These are phyloP conservation scores for Syrista parreyssii DNA, from an alignment of 2,888 invertebrate species.

Conservation along the genomic window DNA sequence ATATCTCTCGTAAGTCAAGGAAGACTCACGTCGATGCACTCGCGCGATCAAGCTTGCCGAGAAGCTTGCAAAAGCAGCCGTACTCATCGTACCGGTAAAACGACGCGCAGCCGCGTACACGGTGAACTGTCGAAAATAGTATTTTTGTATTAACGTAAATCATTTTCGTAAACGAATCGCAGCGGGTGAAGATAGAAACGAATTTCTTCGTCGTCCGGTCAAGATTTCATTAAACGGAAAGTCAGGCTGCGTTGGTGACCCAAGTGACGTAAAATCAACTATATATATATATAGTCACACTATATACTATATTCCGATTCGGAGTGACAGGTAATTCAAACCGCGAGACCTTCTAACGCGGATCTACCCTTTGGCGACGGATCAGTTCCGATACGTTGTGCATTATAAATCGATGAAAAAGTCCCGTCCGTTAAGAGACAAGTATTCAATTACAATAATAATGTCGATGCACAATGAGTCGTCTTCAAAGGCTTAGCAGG, in stretches of 20 bases:
- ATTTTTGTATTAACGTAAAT: not conserved
- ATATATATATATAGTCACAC: not conserved
- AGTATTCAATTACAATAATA: constrained; percentile 58
- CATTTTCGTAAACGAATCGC: not conserved
- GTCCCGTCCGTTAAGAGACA: constrained; percentile 44
- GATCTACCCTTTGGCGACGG: constrained; percentile 5
- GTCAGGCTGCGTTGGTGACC: not conserved
- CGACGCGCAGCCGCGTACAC: no score
- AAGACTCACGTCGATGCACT: no score
- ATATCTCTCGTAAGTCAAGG: no score
- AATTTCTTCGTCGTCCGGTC: no score
- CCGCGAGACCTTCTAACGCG: constrained; percentile 2
- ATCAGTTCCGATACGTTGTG: constrained; percentile 6
- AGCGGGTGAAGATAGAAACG: no score
- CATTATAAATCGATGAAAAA: constrained; percentile 35
- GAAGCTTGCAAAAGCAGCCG: not conserved
- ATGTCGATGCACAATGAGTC: constrained; percentile 50
- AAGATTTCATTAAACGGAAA: not conserved
- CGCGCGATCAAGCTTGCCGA: no score
- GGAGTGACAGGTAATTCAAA: constrained; percentile 2
- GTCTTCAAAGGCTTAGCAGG: constrained; percentile 50
- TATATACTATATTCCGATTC: not conserved
- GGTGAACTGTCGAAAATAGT: not conserved
- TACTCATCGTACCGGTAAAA: not conserved
- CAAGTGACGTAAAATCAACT: not conserved